phyloP scores from a whole-genome alignment of 1,140 invertebrate species.

The Trichonephila inaurata region DNA sequence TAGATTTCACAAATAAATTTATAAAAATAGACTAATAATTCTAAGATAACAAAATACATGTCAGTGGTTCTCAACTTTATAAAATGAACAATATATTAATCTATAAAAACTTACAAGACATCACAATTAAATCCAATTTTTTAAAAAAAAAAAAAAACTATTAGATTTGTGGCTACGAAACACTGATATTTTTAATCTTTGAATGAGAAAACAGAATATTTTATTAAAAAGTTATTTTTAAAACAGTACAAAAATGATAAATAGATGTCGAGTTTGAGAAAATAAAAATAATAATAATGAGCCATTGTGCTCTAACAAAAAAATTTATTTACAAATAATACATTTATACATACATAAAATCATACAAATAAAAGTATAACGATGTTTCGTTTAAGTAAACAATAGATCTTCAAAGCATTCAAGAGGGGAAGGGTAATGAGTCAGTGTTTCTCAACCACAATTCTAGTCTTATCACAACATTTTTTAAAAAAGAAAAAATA shows the following conservation, averaged over 20 bases:
- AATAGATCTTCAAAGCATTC: not conserved
- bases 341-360: not conserved
- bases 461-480: not conserved
- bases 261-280: not conserved
- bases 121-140: not conserved
- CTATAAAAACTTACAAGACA: no score
- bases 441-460: slow-evolving; percentile 1
- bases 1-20: no score
- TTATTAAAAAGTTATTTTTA: no score
- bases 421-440: no score
- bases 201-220: no score
- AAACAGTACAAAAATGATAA: no score
- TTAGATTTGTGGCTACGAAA: not conserved
- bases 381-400: not conserved
- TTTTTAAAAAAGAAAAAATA: not conserved
- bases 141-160: not conserved
- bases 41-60: not conserved
- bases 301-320: not conserved
- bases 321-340: not conserved
- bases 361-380: not conserved
- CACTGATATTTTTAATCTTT: not conserved
- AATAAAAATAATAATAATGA: not conserved
- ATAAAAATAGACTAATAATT: not conserved
- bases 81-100: not conserved
- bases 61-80: not conserved